phyloP scores from a whole-genome alignment of 1,140 invertebrate genomes.

The Coptotermes formosanus region DNA sequence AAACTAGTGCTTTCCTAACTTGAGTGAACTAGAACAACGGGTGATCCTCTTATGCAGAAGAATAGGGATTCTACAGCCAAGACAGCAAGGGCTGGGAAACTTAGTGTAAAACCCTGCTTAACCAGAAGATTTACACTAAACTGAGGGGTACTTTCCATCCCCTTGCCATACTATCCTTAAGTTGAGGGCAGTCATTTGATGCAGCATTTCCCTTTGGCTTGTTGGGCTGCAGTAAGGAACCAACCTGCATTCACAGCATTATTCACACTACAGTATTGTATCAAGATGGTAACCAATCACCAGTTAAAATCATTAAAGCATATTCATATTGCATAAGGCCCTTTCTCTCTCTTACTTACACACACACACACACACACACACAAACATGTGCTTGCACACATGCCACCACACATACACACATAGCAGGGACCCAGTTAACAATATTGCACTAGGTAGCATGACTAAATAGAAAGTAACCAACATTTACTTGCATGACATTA shows the following conservation, averaged over 20 bases:
- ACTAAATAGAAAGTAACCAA: conserved; percentile 27
- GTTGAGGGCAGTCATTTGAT: conserved; percentile 2
- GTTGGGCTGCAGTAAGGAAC: conserved; percentile 28
- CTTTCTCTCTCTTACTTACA: conserved; percentile 21
- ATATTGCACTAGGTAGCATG: conserved; percentile 35
- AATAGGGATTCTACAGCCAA: conserved; percentile 33
- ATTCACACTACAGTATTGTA: conserved; percentile 13
- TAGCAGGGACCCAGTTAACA: conserved; percentile 25
- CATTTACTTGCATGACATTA: conserved; percentile 12
- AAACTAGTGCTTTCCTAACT: conserved; percentile 37
- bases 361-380: background rate
- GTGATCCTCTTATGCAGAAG: conserved; percentile 24
- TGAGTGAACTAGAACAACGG: conserved; percentile 32
- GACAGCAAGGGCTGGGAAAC: conserved; percentile 33
- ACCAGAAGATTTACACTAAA: conserved; percentile 32
- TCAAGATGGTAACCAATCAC: conserved; percentile 30
- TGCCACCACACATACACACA: background rate
- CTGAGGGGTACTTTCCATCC: conserved; percentile 30
- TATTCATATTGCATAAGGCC: conserved; percentile 34
- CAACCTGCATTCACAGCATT: conserved; percentile 4
- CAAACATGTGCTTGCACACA: background rate
- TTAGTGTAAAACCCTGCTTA: conserved; percentile 36
- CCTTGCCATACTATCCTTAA: conserved; percentile 24
- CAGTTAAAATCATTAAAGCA: conserved; percentile 31
- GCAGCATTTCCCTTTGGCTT: conserved; percentile 26